These are phyloP conservation scores for Cliona cf. orientalis DNA, from an alignment of 37 sponge, comb jelly and placozoan species.

Conservation along the genomic window DNA sequence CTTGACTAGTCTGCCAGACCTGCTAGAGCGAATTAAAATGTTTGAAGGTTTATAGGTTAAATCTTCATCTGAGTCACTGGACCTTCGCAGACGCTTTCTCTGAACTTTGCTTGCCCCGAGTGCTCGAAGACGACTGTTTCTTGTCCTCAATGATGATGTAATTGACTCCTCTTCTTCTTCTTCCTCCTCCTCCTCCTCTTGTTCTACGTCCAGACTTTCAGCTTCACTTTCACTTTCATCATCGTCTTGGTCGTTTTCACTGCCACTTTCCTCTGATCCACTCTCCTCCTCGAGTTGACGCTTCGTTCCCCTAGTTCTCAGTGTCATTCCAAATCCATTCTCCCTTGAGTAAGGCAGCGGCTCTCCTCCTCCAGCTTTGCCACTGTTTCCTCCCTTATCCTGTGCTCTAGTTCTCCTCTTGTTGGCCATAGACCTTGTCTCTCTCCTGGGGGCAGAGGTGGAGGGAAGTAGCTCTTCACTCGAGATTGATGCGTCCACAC, in stretches of 20 bases:
- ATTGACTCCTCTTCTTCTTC: neutral
- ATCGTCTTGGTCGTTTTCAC: constrained; percentile 4
- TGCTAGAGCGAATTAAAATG: constrained; percentile 1
- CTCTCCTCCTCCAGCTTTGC: neutral
- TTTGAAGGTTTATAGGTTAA: neutral
- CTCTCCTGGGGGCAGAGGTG: neutral
- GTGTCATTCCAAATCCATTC: constrained; percentile 24
- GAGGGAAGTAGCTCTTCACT: neutral
- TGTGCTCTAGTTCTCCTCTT: neutral
- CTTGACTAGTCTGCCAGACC: constrained; percentile 43
- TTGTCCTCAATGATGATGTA: neutral
- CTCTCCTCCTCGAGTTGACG: neutral
- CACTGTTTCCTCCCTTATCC: neutral
- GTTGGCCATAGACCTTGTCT: constrained; percentile 24
- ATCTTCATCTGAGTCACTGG: constrained; percentile 33
- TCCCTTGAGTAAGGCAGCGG: too few relatives aligned
- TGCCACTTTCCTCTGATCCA: constrained; percentile 1
- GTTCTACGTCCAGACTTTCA: neutral
- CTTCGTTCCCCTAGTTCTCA: neutral
- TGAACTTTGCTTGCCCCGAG: neutral
- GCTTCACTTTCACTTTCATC: constrained; percentile 16
- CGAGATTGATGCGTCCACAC: neutral
- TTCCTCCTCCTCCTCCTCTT: neutral
- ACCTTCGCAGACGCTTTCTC: neutral
- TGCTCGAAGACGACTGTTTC: neutral